phyloP scores from a whole-genome alignment of 2,888 invertebrate genomes.

The Sylvicola cinctus region DNA sequence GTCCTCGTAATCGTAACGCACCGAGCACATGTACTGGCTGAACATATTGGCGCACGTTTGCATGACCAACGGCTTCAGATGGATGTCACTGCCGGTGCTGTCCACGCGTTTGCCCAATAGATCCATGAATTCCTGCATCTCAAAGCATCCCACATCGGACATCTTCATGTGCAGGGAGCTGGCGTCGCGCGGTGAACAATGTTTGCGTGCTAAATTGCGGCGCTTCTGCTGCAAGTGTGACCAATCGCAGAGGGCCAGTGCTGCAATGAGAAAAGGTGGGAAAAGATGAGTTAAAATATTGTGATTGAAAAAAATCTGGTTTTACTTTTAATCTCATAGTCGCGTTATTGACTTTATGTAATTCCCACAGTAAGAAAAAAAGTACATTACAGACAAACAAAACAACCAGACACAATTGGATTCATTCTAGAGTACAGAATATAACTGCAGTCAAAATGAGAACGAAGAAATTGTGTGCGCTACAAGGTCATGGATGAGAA shows the following conservation, averaged over 20 bases:
- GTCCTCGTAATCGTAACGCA: constrained; percentile 49
- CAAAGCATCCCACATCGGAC: constrained; percentile 45
- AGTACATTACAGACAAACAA: too few relatives aligned
- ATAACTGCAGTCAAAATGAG: too few relatives aligned
- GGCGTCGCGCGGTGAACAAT: constrained; percentile 59
- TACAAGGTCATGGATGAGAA: too few relatives aligned
- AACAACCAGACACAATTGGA: too few relatives aligned
- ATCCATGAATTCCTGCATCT: constrained; percentile 37
- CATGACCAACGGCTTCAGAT: constrained; percentile 50
- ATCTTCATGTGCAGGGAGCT: constrained; percentile 50
- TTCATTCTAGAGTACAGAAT: too few relatives aligned
- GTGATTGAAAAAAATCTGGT: too few relatives aligned
- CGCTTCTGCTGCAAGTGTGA: constrained; percentile 60
- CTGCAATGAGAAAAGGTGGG: constrained; percentile 31
- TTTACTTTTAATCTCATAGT: too few relatives aligned
- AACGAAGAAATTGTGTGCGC: too few relatives aligned
- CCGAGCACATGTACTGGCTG: constrained; percentile 69
- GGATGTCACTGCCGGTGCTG: constrained; percentile 23
- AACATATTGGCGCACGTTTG: constrained; percentile 69
- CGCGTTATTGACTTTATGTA: too few relatives aligned
- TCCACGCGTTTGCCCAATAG: constrained; percentile 27
- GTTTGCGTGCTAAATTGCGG: constrained; percentile 54
- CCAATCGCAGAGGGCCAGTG: constrained; percentile 75
- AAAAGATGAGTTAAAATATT: too few relatives aligned
- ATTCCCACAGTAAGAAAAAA: too few relatives aligned